Percentiles rank a stretch among this genome's conserved stretches.
These are phyloP conservation scores for Andrena dorsata DNA, from an alignment of 2,888 invertebrate genomes.

Conservation along the genomic window DNA sequence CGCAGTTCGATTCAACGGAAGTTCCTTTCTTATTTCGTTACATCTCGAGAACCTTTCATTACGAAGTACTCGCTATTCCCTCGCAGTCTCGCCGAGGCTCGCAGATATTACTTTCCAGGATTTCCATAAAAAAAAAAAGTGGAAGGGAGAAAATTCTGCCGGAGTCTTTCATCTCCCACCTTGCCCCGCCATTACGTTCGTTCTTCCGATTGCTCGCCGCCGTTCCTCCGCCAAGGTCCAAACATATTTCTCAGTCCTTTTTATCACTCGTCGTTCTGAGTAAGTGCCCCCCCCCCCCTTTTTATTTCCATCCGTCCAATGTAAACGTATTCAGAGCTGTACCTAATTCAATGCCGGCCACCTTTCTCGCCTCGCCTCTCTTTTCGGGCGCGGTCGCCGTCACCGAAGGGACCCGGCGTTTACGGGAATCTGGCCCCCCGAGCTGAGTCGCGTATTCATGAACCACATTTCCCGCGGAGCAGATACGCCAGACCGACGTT, in stretches of 20 bases:
- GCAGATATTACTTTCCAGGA: conserved; percentile 77
- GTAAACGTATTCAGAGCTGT: conserved; percentile 76
- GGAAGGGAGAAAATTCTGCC: conserved; percentile 68
- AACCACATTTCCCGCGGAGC: conserved; percentile 75
- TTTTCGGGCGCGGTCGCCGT: conserved; percentile 31
- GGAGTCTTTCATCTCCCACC: conserved; percentile 30
- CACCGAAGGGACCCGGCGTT: conserved; percentile 56
- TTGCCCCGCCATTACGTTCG: conserved; percentile 26
- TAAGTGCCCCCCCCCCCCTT: conserved; percentile 70
- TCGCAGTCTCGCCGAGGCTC: conserved; percentile 40
- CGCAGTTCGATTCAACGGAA: conserved; percentile 70
- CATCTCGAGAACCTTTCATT: conserved; percentile 76
- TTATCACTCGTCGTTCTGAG: conserved; percentile 74
- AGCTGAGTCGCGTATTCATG: conserved; percentile 74
- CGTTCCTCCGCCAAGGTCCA: conserved; percentile 49
- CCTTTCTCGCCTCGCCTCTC: conserved; percentile 26
- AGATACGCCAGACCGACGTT: conserved; percentile 71
- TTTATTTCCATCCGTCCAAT: conserved; percentile 69
- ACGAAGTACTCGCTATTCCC: conserved; percentile 63
- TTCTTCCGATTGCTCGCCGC: conserved; percentile 24
- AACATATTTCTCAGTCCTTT: conserved; percentile 78
- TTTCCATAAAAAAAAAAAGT: conserved; percentile 76
- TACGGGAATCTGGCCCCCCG: conserved; percentile 65
- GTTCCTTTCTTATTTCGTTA: conserved; percentile 72
- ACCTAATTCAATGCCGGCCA: conserved; percentile 78